A percentile compares a stretch with the other conserved stretches of the same genome.
phyloP scores from a whole-genome alignment of 1,140 invertebrate species.

The Aphaenogaster rudis region DNA sequence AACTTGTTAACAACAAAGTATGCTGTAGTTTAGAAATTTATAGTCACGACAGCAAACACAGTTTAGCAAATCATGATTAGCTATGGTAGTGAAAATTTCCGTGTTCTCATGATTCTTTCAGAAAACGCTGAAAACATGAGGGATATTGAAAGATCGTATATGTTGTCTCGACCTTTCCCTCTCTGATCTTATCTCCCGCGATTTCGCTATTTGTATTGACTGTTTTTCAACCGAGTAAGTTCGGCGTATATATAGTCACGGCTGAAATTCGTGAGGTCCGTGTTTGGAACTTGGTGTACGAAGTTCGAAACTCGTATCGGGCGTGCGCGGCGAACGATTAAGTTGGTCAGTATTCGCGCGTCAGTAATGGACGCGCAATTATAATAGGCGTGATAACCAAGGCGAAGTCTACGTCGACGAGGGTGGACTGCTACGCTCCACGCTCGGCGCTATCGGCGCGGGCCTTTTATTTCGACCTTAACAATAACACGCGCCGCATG shows the following conservation, averaged over 20 bases:
- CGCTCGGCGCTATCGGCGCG: neutral
- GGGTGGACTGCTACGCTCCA: neutral
- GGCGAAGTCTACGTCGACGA: neutral
- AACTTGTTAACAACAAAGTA: too few relatives aligned
- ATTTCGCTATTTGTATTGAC: neutral
- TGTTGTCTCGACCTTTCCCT: too few relatives aligned
- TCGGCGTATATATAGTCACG: neutral
- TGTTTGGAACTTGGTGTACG: neutral
- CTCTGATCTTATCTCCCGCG: neutral
- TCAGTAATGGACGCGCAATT: neutral
- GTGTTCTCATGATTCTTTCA: neutral
- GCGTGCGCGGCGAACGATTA: neutral
- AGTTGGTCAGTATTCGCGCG: neutral
- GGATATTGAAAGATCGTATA: neutral
- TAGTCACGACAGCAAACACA: too few relatives aligned
- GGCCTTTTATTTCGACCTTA: conserved; percentile 29
- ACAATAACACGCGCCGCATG: conserved; percentile 14
- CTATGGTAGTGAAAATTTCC: too few relatives aligned
- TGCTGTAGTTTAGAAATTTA: too few relatives aligned
- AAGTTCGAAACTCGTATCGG: neutral
- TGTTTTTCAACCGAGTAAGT: neutral
- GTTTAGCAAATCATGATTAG: too few relatives aligned
- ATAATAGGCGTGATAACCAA: neutral
- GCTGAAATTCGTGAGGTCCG: neutral
- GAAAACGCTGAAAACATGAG: neutral